Conservation (phyloP, 2,888 invertebrate species). For the Pasiphila rectangulata region DNA sequence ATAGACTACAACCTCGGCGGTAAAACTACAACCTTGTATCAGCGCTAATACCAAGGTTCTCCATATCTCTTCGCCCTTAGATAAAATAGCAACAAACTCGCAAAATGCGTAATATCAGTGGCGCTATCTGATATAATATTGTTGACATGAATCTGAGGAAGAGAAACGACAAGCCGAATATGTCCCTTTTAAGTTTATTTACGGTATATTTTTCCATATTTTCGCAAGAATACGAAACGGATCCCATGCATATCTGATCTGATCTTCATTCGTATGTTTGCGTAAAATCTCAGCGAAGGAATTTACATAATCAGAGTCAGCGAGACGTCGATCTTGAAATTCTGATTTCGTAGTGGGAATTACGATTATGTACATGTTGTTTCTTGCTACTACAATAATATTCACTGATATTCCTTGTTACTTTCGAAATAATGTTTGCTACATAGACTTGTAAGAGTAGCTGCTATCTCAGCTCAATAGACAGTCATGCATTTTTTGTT, state of each 20-base stretch:
- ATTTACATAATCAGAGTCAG: slow-evolving; percentile 74
- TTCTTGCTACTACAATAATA: slow-evolving; percentile 6
- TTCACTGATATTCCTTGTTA: neutral
- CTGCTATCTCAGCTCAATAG: too few species aligned
- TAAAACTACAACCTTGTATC: too few species aligned
- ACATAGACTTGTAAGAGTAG: too few species aligned
- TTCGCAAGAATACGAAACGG: slow-evolving; percentile 63
- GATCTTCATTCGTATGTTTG: slow-evolving; percentile 71
- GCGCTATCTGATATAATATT: slow-evolving; percentile 23
- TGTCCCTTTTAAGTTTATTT: slow-evolving; percentile 54
- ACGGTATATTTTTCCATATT: slow-evolving; percentile 59
- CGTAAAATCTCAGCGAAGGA: slow-evolving; percentile 64
- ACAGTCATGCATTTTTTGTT: too few species aligned
- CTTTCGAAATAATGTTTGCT: too few species aligned
- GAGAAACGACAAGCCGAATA: slow-evolving; percentile 34
- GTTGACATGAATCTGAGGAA: slow-evolving; percentile 25
- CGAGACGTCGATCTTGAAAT: slow-evolving; percentile 56
- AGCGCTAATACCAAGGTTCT: too few species aligned
- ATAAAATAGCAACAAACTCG: slow-evolving; percentile 16
- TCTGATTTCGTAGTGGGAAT: slow-evolving; percentile 48
- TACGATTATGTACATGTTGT: slow-evolving; percentile 19
- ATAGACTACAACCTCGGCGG: too few species aligned
- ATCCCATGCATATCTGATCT: slow-evolving; percentile 74
- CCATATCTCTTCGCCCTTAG: slow-evolving; percentile 3
- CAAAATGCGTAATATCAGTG: slow-evolving; percentile 22